Evolutionary conservation across 2,888 invertebrate species (phyloP).

Genomic region (Doris montereyensis): DNA sequence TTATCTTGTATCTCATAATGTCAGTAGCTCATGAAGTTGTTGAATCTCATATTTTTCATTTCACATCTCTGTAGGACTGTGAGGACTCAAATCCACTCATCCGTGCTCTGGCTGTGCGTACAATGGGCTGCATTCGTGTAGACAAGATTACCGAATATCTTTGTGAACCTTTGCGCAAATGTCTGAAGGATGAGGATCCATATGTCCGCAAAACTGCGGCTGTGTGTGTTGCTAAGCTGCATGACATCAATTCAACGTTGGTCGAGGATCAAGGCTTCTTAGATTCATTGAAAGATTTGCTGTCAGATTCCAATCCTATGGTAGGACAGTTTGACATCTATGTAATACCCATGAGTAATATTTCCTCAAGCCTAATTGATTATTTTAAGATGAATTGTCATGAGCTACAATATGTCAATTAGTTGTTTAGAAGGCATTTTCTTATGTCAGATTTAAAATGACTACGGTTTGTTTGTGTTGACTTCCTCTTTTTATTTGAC

Average conservation of each 20-base stretch:
- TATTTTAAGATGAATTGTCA: too few species aligned
- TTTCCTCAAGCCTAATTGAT: too few species aligned
- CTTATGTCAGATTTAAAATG: background rate
- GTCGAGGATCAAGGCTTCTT: slow-evolving; percentile 93
- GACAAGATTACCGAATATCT: slow-evolving; percentile 99
- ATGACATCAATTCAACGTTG: slow-evolving; percentile 88
- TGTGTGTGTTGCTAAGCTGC: slow-evolving; percentile 98
- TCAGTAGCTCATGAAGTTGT: too few species aligned
- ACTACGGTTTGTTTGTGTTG: too few species aligned
- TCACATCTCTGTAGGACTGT: slow-evolving; percentile 83
- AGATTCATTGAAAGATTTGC: slow-evolving; percentile 94
- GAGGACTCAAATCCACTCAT: slow-evolving; percentile 99
- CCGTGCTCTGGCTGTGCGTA: slow-evolving; percentile 96
- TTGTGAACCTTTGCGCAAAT: slow-evolving; percentile 94
- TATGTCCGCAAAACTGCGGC: slow-evolving; percentile 94
- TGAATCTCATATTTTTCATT: too few species aligned
- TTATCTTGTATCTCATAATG: too few species aligned
- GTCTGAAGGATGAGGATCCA: slow-evolving; percentile 75
- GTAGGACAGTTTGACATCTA: too few species aligned
- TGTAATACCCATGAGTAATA: too few species aligned
- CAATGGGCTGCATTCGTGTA: slow-evolving; percentile 99
- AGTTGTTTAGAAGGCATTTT: too few species aligned
- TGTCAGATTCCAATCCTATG: slow-evolving; percentile 99
- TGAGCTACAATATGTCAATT: too few species aligned
- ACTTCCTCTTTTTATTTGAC: too few species aligned